Evolutionary conservation across 2,797 vertebrate species (phyloP), one percentile per base, ranked within the genome.

Genomic region (Cynodonichthys magdalenae): DNA sequence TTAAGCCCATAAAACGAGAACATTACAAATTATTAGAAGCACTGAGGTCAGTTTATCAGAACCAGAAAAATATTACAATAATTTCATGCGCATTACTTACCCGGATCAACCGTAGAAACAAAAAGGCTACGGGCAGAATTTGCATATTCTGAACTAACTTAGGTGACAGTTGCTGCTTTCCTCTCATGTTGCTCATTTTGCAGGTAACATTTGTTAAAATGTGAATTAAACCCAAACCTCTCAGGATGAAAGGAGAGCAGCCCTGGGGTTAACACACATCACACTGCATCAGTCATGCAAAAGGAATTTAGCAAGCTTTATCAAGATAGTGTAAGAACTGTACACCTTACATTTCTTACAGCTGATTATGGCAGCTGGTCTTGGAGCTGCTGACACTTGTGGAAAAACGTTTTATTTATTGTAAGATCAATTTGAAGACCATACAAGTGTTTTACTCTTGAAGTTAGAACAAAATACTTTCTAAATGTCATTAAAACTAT

Each of bases 121-220:
- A 82, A 75, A 90, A 90, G 87, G 85, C 76, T 90, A 89, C 89
- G 90, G 86, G 58, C 81, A 89, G 89, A 91, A 79, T 84, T 74
- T 96, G 96, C 96, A 98, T 98, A 97, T 98, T 98, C 96, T 97
- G 96, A 94, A 95, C 96, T 94, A 95, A 96, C 95, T 97, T 97
- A 95, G 95, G 96, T 98, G 96, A 94, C 97, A 98, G 95, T 97
- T 96, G 94, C 94, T 93, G 95, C 95, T 94, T 95, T 77, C 53
- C 58, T 92, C 81, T 86, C 88, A 68, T 82, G 75, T 24, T 88
- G 84, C 93, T 95, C 94, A 95, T 95, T 92, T 92, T 93, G 95
- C 96, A 94, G 77, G 95, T 96, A 98, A 98, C 96, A 97, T 95
- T 90, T 52, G 77, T 69, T 69, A 77, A 90, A 81, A 76, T 75